Evolutionary conservation across 2,888 invertebrate species (phyloP), one percentile per base, ranked within the genome.

Genomic region (Hipparchia semele): DNA sequence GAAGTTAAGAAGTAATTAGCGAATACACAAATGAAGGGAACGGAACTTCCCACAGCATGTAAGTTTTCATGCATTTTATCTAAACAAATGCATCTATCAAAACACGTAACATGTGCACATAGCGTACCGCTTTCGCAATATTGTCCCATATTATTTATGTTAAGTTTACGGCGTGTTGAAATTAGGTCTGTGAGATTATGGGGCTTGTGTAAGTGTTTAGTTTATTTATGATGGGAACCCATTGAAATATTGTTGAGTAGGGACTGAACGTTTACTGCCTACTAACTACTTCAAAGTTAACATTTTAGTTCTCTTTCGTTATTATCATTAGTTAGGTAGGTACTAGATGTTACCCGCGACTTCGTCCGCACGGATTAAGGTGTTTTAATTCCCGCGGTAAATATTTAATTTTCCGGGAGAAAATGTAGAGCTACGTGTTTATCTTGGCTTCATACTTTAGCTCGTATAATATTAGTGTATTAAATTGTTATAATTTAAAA

Each of bases 181-280:
- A 90, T 85, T 88, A 82, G 89, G 86, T 56, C 79, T 89, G 83
- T 78, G 81, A 86, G 84, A 85, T 88, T 86, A 85, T 82, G 79
- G 81, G 74, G 80, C 79, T 71, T 73, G 71, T 62, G 66, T 61
- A 62, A 68, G 58, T 49, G 58, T 53, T 33, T 72, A 54, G 68
- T 53, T 70, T 66, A 61, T 71, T 73, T 73, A 62, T 59, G 54
- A 71, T 71, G 70, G 73, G 73, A 71, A 73, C 56, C 65, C 54
- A 56, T 64, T 72, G 56, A 53, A 45, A 60, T 60, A 53, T 54
- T 60, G 68, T 68, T 59, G 3, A 39, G 39, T 49, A 8, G 49
- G 54, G 5, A 56, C 56, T 10, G 60, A 10, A 70, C 46, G n/a
- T 68, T 10, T 59, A 59, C 8, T n/a, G 46, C 59, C 56, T n/a